These are phyloP conservation scores for Solenopsis invicta DNA, from an alignment of 1,140 invertebrate genomes.

Conservation along the genomic window DNA sequence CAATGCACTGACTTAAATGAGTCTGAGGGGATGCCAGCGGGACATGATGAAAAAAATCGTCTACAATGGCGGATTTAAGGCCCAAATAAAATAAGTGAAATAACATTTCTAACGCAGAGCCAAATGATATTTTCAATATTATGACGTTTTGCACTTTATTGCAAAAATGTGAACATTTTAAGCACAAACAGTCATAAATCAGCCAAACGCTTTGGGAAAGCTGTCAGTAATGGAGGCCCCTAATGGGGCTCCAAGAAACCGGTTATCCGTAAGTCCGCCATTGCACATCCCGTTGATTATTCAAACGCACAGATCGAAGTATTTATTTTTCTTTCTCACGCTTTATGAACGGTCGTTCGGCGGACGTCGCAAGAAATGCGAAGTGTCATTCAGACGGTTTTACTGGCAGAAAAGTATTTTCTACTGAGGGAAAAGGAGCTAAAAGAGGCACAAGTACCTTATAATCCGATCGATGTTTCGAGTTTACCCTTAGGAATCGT, in stretches of 20 bases:
- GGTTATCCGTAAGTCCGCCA: background rate
- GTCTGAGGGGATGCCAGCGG: background rate
- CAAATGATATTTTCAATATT: slow-evolving; percentile 9
- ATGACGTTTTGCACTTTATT: background rate
- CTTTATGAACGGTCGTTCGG: slow-evolving; percentile 22
- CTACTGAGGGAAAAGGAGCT: slow-evolving; percentile 39
- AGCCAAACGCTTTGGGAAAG: background rate
- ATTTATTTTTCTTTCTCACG: slow-evolving; percentile 47
- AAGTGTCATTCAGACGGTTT: slow-evolving; percentile 30
- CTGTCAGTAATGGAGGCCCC: background rate
- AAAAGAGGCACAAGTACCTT: slow-evolving; percentile 23
- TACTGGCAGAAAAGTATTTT: slow-evolving; percentile 60
- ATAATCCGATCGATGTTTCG: slow-evolving; percentile 48
- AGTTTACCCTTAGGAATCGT: slow-evolving; percentile 26
- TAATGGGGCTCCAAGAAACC: slow-evolving; percentile 10
- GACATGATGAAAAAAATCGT: slow-evolving; percentile 1
- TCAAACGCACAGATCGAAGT: slow-evolving; percentile 68
- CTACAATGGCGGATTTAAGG: slow-evolving; percentile 24
- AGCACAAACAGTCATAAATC: background rate
- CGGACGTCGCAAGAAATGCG: slow-evolving; percentile 26
- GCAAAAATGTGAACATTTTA: background rate
- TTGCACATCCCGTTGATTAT: slow-evolving; percentile 52
- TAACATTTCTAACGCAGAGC: background rate
- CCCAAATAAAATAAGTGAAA: slow-evolving; percentile 14
- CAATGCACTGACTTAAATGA: background rate